A percentile compares a stretch with the other conserved stretches of the same genome.
Evolutionary conservation across 2,888 invertebrate species (phyloP).

Genomic region (Quadroppia sp.): DNA sequence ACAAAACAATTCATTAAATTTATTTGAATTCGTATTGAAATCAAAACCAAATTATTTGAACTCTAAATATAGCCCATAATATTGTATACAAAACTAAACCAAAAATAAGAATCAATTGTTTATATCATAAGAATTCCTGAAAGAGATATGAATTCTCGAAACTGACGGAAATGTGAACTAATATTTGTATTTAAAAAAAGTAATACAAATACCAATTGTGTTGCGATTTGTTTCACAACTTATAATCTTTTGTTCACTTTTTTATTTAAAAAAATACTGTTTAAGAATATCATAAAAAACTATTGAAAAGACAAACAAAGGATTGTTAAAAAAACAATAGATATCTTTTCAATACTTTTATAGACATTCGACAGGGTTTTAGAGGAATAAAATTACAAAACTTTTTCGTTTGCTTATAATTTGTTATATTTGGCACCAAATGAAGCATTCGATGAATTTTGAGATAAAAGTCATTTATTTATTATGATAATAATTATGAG

Average conservation of each 20-base stretch:
- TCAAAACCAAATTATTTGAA: background rate
- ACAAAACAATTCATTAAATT: too few relatives aligned
- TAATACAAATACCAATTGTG: background rate
- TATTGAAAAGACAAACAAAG: background rate
- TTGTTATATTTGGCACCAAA: too few relatives aligned
- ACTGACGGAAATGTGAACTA: background rate
- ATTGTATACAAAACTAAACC: background rate
- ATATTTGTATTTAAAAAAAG: background rate
- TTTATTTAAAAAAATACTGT: too few relatives aligned
- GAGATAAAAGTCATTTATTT: too few relatives aligned
- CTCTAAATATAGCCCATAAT: background rate
- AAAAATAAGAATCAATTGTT: slow-evolving; percentile 14
- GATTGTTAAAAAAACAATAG: slow-evolving; percentile 13
- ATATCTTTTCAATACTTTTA: background rate
- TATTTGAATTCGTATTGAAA: too few relatives aligned
- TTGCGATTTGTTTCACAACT: too few relatives aligned
- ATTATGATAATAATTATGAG: too few relatives aligned
- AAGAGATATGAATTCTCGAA: background rate
- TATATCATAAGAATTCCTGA: slow-evolving; percentile 5
- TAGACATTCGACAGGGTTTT: background rate
- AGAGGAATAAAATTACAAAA: background rate
- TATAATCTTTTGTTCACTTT: too few relatives aligned
- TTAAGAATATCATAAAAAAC: background rate
- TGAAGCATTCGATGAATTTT: too few relatives aligned
- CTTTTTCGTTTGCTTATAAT: background rate